Percentiles rank a stretch among this genome's conserved stretches.
Conservation (phyloP, 2,888 invertebrate genomes). For the Pachydiplax longipennis region DNA sequence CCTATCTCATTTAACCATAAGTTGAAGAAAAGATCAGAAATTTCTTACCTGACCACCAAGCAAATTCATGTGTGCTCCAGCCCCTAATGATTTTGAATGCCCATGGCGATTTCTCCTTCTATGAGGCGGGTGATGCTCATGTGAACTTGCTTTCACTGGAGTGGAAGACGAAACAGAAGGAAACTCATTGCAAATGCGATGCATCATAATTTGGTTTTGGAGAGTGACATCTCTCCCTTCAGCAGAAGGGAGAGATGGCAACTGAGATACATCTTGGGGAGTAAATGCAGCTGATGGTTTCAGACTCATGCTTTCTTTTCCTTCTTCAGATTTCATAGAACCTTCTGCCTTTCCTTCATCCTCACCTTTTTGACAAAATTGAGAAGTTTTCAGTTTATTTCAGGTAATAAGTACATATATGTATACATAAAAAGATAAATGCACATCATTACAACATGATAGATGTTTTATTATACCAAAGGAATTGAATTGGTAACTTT, state of each 20-base stretch:
- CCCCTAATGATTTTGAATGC: background rate
- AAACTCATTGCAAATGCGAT: constrained; percentile 7
- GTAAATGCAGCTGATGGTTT: constrained; percentile 18
- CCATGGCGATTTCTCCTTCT: constrained; percentile 31
- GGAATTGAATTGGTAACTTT: too few relatives aligned
- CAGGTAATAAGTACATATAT: background rate
- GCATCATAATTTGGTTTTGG: background rate
- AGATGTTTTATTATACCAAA: too few relatives aligned
- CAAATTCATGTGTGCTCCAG: background rate
- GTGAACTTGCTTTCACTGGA: background rate
- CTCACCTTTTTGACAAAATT: background rate
- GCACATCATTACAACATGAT: too few relatives aligned
- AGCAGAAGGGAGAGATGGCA: background rate
- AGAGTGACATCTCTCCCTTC: background rate
- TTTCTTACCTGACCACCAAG: constrained; percentile 24
- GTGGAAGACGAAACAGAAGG: background rate
- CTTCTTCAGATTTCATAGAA: background rate
- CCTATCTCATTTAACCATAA: background rate
- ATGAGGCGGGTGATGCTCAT: constrained; percentile 14
- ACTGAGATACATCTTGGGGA: background rate
- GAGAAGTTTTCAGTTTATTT: background rate
- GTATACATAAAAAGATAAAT: too few relatives aligned
- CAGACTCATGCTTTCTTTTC: background rate
- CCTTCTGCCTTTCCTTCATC: constrained; percentile 19
- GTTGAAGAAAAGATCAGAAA: background rate